Percentiles rank a stretch among this genome's conserved stretches.
These are phyloP conservation scores for Polypterus bichir DNA, from an alignment of 2,113 vertebrate species.

Conservation along the genomic window DNA sequence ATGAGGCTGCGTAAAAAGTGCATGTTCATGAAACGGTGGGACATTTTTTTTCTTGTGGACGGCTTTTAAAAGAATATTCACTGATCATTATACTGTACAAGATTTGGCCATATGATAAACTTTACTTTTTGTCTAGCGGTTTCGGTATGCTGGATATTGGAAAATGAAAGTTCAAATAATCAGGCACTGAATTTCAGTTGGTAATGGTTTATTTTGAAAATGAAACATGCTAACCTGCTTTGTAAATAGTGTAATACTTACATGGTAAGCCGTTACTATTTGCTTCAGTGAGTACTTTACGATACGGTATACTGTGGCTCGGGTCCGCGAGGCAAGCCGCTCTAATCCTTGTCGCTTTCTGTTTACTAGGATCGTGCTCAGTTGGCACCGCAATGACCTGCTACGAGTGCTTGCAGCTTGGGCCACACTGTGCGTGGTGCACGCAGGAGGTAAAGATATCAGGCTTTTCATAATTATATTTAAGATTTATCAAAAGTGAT, in stretches of 20 bases:
- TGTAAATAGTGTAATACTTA: not conserved
- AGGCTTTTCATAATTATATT: no score
- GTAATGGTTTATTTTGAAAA: not conserved
- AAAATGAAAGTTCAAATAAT: not conserved
- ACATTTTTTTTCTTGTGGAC: no score
- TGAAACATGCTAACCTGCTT: not conserved
- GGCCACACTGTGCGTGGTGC: slow-evolving; percentile 86
- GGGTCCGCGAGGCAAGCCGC: not conserved
- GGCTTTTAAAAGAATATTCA: no score
- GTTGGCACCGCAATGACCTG: slow-evolving; percentile 60
- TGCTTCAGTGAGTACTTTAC: not conserved
- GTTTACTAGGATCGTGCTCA: slow-evolving; percentile 62
- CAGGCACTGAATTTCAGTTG: not conserved
- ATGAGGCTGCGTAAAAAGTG: no score
- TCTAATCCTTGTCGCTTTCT: slow-evolving; percentile 6
- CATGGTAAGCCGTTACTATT: not conserved
- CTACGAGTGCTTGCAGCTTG: slow-evolving; percentile 73
- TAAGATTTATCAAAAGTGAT: no score
- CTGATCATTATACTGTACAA: no score
- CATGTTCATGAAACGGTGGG: no score
- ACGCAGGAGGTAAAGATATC: slow-evolving; percentile 69
- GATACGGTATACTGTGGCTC: not conserved
- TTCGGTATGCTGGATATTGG: no score
- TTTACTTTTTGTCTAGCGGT: no score
- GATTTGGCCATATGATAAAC: no score